Percentiles rank a stretch among this genome's conserved stretches.
These are phyloP conservation scores for Eupithecia exiguata DNA, from an alignment of 2,888 invertebrate genomes.

Conservation along the genomic window DNA sequence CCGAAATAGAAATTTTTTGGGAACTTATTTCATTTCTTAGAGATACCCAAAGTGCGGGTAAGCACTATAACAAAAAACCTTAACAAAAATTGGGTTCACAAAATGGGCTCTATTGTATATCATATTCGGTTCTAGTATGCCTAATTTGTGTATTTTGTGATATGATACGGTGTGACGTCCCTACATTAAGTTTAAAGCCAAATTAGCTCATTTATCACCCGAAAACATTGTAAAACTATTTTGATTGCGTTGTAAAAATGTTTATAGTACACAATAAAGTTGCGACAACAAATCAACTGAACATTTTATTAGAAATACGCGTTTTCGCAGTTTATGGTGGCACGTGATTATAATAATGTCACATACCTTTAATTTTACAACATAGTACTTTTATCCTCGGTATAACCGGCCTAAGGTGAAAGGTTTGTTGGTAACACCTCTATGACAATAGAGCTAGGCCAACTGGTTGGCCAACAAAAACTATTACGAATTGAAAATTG, in stretches of 20 bases:
- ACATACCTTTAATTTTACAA: neutral
- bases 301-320: conserved; percentile 23
- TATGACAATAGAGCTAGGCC: neutral
- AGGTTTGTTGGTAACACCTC: neutral
- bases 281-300: conserved; percentile 32
- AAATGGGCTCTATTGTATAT: too few species aligned
- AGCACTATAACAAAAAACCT: too few species aligned
- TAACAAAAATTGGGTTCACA: too few species aligned
- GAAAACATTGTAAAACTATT: conserved; percentile 29
- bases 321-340: conserved; percentile 19
- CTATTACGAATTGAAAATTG: too few species aligned
- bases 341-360: conserved; percentile 23
- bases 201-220: conserved; percentile 9
- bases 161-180: conserved; percentile 3
- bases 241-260: conserved; percentile 31
- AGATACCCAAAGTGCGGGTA: too few species aligned
- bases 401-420: neutral
- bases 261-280: conserved; percentile 31
- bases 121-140: too few species aligned
- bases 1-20: too few species aligned
- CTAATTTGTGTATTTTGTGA: too few species aligned
- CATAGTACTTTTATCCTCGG: neutral
- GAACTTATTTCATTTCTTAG: too few species aligned
- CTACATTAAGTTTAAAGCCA: conserved; percentile 1
- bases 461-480: neutral